A percentile compares a stretch with the other conserved stretches of the same genome.
Conservation (phyloP, 1,140 invertebrate genomes). For the Dreissena polymorpha region DNA sequence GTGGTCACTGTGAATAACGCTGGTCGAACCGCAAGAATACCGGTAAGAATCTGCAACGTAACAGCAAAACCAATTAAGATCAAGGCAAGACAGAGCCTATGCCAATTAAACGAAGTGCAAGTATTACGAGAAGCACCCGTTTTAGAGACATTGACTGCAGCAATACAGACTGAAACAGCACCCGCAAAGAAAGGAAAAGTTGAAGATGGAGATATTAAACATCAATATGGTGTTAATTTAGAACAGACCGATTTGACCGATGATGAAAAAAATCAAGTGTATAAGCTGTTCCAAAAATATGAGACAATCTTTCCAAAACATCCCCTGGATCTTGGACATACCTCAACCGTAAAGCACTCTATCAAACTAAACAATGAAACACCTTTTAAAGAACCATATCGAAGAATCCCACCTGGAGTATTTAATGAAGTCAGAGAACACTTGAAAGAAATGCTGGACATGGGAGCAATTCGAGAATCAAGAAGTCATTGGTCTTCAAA, state of each 20-base stretch:
- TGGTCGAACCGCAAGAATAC: slow-evolving; percentile 1
- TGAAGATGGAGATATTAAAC: neutral
- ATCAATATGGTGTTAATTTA: slow-evolving; percentile 5
- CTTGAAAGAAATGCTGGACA: too few species aligned
- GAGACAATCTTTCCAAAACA: neutral
- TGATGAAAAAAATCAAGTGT: slow-evolving; percentile 8
- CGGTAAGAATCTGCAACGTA: slow-evolving; percentile 18
- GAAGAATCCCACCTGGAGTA: neutral
- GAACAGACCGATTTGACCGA: slow-evolving; percentile 1
- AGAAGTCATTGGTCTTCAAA: slow-evolving; percentile 7
- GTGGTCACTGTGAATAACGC: neutral
- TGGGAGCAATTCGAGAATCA: slow-evolving; percentile 16
- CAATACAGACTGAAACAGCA: neutral
- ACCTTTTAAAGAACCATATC: neutral
- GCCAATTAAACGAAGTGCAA: slow-evolving; percentile 11
- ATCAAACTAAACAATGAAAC: neutral
- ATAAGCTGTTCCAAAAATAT: slow-evolving; percentile 11
- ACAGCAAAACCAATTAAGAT: slow-evolving; percentile 11
- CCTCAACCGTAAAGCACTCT: neutral
- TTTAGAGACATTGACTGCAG: neutral
- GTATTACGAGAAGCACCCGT: neutral
- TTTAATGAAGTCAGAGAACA: neutral
- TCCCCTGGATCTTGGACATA: slow-evolving; percentile 3
- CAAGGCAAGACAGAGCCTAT: neutral
- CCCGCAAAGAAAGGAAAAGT: neutral